Conservation (phyloP, 2,113 vertebrate genomes). For the Rattus rattus region DNA sequence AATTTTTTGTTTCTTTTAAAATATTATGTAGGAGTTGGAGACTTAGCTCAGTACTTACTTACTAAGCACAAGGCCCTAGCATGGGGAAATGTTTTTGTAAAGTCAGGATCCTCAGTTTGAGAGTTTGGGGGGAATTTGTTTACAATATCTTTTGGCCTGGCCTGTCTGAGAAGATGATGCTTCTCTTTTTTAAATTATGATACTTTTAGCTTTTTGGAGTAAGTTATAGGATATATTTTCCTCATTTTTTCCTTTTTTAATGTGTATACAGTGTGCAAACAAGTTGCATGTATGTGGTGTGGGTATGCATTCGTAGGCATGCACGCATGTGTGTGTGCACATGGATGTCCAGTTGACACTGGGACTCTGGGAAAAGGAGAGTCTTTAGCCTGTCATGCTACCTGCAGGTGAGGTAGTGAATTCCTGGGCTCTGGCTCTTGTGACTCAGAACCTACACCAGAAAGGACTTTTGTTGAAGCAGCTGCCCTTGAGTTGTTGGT, state of each 20-base stretch:
- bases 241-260: neutral
- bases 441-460: neutral
- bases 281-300: neutral
- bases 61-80: neutral
- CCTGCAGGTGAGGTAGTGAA: neutral
- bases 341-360: neutral
- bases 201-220: neutral
- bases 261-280: neutral
- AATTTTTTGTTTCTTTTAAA: slow-evolving; percentile 23
- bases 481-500: neutral
- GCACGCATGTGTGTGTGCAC: neutral
- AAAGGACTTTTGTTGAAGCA: neutral
- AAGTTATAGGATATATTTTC: neutral
- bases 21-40: neutral
- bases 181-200: neutral
- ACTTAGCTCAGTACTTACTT: neutral
- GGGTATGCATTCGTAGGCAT: neutral
- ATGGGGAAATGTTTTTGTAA: neutral
- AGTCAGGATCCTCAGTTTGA: neutral
- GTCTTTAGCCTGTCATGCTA: neutral
- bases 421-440: neutral
- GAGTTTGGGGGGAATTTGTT: neutral
- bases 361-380: neutral
- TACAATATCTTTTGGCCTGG: neutral
- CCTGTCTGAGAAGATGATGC: neutral